phyloP scores from a whole-genome alignment of 2,888 invertebrate genomes.

The Hylaea fasciaria region DNA sequence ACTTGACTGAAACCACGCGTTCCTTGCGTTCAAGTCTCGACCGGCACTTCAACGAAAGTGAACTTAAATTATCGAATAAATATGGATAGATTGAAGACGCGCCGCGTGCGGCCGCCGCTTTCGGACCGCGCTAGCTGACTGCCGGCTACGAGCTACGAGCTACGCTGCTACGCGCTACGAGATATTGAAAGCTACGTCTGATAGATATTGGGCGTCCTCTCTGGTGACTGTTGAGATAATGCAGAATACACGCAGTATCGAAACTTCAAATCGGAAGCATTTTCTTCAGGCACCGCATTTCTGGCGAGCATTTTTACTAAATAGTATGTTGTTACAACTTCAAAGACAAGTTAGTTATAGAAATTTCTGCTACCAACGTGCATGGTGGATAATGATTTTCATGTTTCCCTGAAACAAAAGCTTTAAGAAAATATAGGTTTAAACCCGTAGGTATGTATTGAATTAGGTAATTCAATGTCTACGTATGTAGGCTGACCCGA shows the following conservation, averaged over 20 bases:
- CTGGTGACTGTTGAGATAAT: constrained; percentile 4
- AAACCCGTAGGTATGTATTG: no score
- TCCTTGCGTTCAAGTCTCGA: constrained; percentile 44
- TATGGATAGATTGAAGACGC: constrained; percentile 48
- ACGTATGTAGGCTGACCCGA: no score
- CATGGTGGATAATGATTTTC: no score
- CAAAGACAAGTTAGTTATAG: no score
- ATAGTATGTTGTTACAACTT: no score
- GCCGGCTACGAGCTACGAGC: constrained; percentile 61
- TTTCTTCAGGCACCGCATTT: not conserved
- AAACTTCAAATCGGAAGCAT: not conserved
- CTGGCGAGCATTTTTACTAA: no score
- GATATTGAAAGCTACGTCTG: constrained; percentile 36
- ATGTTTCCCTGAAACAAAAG: no score
- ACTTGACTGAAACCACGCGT: constrained; percentile 27
- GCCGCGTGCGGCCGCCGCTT: constrained; percentile 69
- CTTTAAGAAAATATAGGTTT: no score
- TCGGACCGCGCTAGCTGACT: constrained; percentile 73
- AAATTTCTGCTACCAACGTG: no score
- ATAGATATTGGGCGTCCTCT: constrained; percentile 13
- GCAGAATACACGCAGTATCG: not conserved
- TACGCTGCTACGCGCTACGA: constrained; percentile 45
- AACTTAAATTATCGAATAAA: constrained; percentile 37
- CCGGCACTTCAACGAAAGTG: constrained; percentile 49
- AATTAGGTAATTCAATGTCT: no score